Evolutionary conservation across 2,888 invertebrate genomes (phyloP).

Genomic region (Xanthorhoe spadicearia): DNA sequence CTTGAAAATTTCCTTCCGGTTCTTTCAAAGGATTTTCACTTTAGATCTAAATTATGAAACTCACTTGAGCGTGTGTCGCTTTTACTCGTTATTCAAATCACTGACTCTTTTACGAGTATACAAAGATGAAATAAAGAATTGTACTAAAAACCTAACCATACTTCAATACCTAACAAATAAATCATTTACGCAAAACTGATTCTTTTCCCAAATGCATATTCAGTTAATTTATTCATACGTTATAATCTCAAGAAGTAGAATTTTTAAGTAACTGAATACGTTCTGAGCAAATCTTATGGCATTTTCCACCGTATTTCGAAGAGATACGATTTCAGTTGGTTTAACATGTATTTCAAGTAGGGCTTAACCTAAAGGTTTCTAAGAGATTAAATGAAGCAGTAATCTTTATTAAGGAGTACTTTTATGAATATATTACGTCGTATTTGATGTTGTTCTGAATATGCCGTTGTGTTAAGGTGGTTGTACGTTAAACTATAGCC

Average conservation of each 20-base stretch:
- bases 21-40: too few relatives aligned
- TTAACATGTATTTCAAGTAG: slow-evolving; percentile 17
- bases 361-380: slow-evolving; percentile 28
- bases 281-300: slow-evolving; percentile 6
- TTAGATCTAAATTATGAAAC: too few relatives aligned
- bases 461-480: neutral
- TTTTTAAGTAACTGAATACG: slow-evolving; percentile 14
- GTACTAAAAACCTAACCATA: neutral
- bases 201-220: slow-evolving; percentile 1
- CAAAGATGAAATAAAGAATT: too few relatives aligned
- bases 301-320: slow-evolving; percentile 9
- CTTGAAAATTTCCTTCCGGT: too few relatives aligned
- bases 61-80: too few relatives aligned
- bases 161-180: neutral
- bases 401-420: slow-evolving; percentile 24
- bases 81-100: too few relatives aligned
- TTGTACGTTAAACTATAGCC: too few relatives aligned
- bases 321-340: neutral
- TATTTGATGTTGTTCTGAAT: slow-evolving; percentile 9
- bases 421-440: slow-evolving; percentile 15
- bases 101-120: too few relatives aligned
- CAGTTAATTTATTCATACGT: slow-evolving; percentile 11
- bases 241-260: slow-evolving; percentile 9
- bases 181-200: neutral
- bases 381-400: slow-evolving; percentile 28